phyloP scores from a whole-genome alignment of 1,140 invertebrate genomes.

The Diorhabda carinulata region DNA sequence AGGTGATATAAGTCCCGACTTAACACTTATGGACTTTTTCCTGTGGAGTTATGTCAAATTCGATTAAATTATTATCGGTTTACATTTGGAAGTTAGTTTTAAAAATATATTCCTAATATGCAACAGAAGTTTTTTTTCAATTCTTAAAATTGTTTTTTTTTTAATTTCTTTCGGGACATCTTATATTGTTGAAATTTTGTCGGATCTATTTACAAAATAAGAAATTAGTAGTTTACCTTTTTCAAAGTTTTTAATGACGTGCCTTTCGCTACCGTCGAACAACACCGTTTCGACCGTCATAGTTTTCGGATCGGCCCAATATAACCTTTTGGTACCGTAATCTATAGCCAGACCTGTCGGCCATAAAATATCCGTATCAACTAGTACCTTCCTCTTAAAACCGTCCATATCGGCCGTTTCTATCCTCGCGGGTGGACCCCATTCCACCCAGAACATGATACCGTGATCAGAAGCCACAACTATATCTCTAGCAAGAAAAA shows the following conservation, averaged over 20 bases:
- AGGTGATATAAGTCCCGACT: too few relatives aligned
- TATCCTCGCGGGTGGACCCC: slow-evolving; percentile 52
- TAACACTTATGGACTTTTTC: too few relatives aligned
- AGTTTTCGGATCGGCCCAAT: slow-evolving; percentile 73
- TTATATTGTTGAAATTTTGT: too few relatives aligned
- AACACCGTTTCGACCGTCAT: slow-evolving; percentile 62
- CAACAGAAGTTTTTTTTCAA: too few relatives aligned
- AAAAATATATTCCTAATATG: too few relatives aligned
- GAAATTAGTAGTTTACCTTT: slow-evolving; percentile 38
- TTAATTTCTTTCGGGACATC: too few relatives aligned
- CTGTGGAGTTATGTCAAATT: too few relatives aligned
- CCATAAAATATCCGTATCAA: slow-evolving; percentile 57
- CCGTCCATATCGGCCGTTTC: slow-evolving; percentile 67
- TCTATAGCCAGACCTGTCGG: slow-evolving; percentile 68
- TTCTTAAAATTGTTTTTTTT: too few relatives aligned
- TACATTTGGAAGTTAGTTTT: too few relatives aligned
- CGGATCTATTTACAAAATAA: too few relatives aligned
- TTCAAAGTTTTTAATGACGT: slow-evolving; percentile 55
- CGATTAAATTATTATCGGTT: too few relatives aligned
- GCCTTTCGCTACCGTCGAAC: slow-evolving; percentile 63
- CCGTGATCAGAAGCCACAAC: slow-evolving; percentile 64
- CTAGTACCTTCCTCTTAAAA: slow-evolving; percentile 53
- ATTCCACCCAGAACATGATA: slow-evolving; percentile 49
- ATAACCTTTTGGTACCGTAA: slow-evolving; percentile 61
- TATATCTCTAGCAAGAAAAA: slow-evolving; percentile 50